Base-by-base conservation (phyloP, 2,888 invertebrate species). In the Nemapogon koenigi region DNA sequence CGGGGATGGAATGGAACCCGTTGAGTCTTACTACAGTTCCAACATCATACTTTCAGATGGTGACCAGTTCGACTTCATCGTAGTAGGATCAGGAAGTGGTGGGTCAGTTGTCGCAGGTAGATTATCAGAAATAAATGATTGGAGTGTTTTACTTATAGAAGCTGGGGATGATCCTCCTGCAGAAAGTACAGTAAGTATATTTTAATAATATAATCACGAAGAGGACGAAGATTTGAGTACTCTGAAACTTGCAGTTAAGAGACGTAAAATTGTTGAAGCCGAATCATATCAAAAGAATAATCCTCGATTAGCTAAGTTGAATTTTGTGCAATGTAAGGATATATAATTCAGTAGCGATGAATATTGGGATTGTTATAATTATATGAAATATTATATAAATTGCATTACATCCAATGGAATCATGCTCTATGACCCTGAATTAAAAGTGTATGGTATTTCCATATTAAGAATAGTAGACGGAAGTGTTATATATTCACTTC, bases 291-390 rank as follows among this genome's bases (percentile, higher is more conserved):
- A 16, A 8, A 16, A 33, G 2, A 26, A 16, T 6, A 18, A 32
- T 2, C 37, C 37, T 2, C 2, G n/a, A 7, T 25, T 42, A 4
- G 11, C 19, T 2, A 35, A 29, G 27, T 26, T 35, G 1, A 10
- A 17, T 13, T 13, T 42, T 1, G 37, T 40, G 4, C 19, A 35
- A 15, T 42, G 42, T 25, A 37, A 42, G 3, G 1, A 10, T 29
- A 19, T 37, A 2, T 11, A 16, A 18, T 42, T 28, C 27, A 11
- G 15, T 2, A 22, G 25, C 27, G 38, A 42, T n/a, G 22, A 37
- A 7, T 42, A 42, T 16, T 42, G 37, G 40, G 19, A 8, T 8
- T 42, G 42, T n/a, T 42, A 38, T 10, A n/a, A n/a, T n/a, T n/a
- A 25, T 35, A 1, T 11, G 28, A 16, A 19, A 11, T 14, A 11